Conservation (phyloP, 2,113 vertebrate genomes). For the Setophaga petechia region DNA sequence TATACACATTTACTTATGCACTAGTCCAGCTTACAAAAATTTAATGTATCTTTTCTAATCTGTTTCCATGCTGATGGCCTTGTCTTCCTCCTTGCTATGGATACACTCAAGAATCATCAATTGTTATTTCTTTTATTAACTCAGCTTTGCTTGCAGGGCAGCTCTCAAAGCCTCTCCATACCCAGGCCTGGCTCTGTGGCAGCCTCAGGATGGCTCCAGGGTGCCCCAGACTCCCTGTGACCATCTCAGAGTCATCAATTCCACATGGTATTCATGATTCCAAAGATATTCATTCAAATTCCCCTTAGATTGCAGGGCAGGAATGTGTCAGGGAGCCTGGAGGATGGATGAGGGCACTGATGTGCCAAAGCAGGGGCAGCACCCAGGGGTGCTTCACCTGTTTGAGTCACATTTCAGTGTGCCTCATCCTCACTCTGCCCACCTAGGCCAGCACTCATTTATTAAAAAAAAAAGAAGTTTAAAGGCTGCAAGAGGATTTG, state of each 20-base stretch:
- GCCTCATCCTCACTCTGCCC: background rate
- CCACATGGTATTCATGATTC: background rate
- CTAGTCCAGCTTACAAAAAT: no score
- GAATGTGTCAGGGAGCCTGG: background rate
- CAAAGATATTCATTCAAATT: constrained; percentile 17
- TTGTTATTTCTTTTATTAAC: no score
- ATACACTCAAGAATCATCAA: no score
- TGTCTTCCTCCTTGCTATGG: no score
- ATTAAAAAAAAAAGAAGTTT: background rate
- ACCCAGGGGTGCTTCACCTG: background rate
- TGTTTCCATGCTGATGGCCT: no score
- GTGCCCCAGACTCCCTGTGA: constrained; percentile 11
- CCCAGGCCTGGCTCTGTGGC: background rate
- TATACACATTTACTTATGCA: no score
- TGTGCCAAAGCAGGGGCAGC: background rate
- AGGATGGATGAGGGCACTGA: background rate
- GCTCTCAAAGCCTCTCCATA: no score
- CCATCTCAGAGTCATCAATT: constrained; percentile 36
- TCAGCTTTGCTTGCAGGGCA: no score
- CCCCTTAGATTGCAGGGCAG: constrained; percentile 21
- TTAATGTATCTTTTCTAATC: no score
- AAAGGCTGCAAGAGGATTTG: background rate
- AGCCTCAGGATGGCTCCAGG: background rate
- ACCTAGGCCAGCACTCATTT: background rate
- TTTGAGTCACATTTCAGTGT: background rate